Base-by-base conservation (phyloP, 2,888 invertebrate genomes). In the Odontomyia ornata region DNA sequence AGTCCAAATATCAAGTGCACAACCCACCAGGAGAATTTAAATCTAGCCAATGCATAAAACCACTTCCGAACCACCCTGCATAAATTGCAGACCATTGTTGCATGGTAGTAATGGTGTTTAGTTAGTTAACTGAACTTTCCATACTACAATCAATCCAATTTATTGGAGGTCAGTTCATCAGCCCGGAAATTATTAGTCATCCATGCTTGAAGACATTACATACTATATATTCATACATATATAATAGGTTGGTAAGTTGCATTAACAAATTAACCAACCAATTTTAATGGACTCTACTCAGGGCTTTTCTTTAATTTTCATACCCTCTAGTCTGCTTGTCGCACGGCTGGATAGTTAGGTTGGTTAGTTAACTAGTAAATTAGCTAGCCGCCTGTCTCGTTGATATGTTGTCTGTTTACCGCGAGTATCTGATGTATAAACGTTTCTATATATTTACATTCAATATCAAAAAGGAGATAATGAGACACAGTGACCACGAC, bases 121-220 rank as follows among this genome's bases (percentile, higher is more conserved):
- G 52, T 65, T 36, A 65, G 25, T 21, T 65, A 65, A 65, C 36
- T n/a, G 65, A 7, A 27, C 65, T 36, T 30, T 30, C 65, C 36
- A 18, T 36, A 36, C 11, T 27, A 52, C 69, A 72, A 36, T 60
- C 73, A 73, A 73, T 73, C 73, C 73, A 73, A 73, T 73, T 73
- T 73, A 73, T 60, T 73, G 73, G 60, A 73, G 73, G 73, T 73
- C 73, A 73, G 57, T 73, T 73, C 73, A 60, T 73, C 73, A 57
- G 73, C 60, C 73, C 73, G 73, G 73, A 73, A 73, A 73, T 73
- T 73, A 73, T 73, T 73, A 73, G 73, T 73, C 60, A 60, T 36
- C 60, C 73, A 73, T 46, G 69, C 69, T 46, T 69, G 47, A 69
- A 46, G 46, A 69, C 25, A 69, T 47, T 69, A 46, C 23, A 47